Evolutionary conservation across 2,888 invertebrate genomes (phyloP), one percentile per base, ranked within the genome.

Genomic region (Tholera decimalis): DNA sequence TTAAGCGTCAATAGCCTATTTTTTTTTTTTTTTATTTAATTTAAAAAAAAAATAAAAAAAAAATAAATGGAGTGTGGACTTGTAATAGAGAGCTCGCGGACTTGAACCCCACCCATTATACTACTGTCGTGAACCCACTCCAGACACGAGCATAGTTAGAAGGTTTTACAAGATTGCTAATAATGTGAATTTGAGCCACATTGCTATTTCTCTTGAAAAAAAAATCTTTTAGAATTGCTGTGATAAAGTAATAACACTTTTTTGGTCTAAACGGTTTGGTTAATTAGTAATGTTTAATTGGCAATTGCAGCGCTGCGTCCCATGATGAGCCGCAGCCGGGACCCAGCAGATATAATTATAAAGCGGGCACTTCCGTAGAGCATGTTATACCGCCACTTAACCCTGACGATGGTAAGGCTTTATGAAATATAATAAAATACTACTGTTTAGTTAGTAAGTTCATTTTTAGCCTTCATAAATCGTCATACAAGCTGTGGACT

Each of bases 261-360:
- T 46, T 46, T 26, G 33, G 15, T 26, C 28, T 6, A 67, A 35
- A 18, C 15, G 3, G 13, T 13, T 43, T 35, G 30, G 20, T 11
- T n/a, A 20, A 2, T 41, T 26, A 3, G 20, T 33, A 33, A 43
- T 30, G 6, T 28, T 18, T 50, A 24, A 59, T 49, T 73, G 50
- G 2, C 7, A 57, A 63, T 77, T 71, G 33, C 79, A 93, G 93
- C 63, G 89, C 86, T 24, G 85, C 90, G 0, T 93, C 93, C 0
- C 89, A 91, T 64, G 93, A 93, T 30, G 93, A 94, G 63, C 86
- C 88, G 0, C 86, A 85, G 39, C 59, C 86, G 0, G 85, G 84
- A 0, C 82, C 89, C 22, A 85, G 86, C 77, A 80, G 75, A 47
- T 71, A 80, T 43, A 66, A 81, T 35, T 89, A 88, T 70, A 86